A percentile compares a stretch with the other conserved stretches of the same genome.
Conservation (phyloP, 1,140 invertebrate genomes). For the Wasmannia auropunctata region DNA sequence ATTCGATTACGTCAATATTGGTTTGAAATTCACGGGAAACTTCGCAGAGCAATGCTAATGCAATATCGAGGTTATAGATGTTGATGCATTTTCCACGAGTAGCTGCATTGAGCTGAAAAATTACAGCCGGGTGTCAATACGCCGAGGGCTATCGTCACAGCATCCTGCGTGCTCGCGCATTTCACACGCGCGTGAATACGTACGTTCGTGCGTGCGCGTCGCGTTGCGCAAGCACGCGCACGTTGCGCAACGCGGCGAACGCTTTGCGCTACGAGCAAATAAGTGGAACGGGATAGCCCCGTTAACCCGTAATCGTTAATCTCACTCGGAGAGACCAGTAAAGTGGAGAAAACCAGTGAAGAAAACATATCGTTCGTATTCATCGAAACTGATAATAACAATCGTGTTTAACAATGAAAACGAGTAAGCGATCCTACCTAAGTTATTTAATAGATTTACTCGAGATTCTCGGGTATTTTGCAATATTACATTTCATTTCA, state of each 20-base stretch:
- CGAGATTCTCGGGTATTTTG: background rate
- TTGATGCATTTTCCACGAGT: background rate
- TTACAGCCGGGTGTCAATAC: background rate
- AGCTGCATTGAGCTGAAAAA: background rate
- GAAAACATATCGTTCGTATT: background rate
- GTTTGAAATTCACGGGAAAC: background rate
- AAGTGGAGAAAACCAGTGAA: too few species aligned
- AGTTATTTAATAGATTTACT: constrained; percentile 7
- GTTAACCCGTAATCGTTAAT: constrained; percentile 39
- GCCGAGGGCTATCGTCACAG: background rate
- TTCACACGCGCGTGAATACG: constrained; percentile 11
- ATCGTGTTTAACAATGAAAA: background rate
- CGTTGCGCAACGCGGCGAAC: constrained; percentile 33
- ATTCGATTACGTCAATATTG: background rate
- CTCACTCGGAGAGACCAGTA: background rate
- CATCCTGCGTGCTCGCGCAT: background rate
- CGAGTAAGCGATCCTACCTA: background rate
- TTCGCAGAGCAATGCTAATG: background rate
- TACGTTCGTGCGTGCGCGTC: background rate
- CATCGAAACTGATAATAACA: background rate
- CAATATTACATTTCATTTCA: background rate
- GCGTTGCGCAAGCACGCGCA: constrained; percentile 19
- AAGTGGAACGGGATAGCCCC: constrained; percentile 47
- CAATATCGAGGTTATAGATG: background rate
- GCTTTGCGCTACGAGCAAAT: constrained; percentile 15